These are phyloP conservation scores for Lepilemur ruficaudatus DNA, from an alignment of 2,797 vertebrate genomes.

Conservation along the genomic window DNA sequence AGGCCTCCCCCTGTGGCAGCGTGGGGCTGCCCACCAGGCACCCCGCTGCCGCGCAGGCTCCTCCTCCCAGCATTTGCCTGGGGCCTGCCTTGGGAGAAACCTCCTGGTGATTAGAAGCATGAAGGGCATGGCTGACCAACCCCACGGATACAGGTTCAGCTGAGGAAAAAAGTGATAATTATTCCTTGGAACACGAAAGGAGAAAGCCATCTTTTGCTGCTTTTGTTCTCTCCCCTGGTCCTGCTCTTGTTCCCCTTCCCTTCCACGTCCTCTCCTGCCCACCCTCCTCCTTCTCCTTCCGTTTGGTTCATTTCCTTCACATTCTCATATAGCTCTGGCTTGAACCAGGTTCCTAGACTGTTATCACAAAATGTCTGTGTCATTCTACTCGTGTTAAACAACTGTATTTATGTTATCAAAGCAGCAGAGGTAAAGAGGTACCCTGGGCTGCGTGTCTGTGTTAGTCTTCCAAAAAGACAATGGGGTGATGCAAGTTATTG, in stretches of 20 bases:
- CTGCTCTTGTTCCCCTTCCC: not conserved
- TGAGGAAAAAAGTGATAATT: not conserved
- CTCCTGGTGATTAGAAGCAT: not conserved
- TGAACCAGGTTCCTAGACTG: not conserved
- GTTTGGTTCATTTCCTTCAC: not conserved
- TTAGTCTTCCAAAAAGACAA: not conserved
- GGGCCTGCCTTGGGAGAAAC: not conserved
- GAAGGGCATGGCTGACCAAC: not conserved
- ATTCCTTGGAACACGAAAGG: not conserved
- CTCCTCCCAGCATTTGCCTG: not conserved
- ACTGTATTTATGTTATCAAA: not conserved
- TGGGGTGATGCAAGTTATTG: too few relatives aligned
- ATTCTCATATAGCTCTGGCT: not conserved
- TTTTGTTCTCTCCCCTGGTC: not conserved
- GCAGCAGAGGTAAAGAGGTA: not conserved
- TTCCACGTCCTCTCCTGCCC: too few relatives aligned
- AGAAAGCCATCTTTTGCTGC: not conserved
- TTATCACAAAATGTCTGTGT: not conserved
- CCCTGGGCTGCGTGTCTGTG: not conserved
- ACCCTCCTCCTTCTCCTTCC: not conserved
- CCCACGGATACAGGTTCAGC: not conserved
- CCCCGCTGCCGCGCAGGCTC: not conserved
- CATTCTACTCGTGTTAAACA: not conserved
- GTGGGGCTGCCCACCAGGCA: not conserved
- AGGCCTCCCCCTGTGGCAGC: fast-evolving